Base-by-base conservation (phyloP, 2,113 vertebrate species). In the Motacilla alba region DNA sequence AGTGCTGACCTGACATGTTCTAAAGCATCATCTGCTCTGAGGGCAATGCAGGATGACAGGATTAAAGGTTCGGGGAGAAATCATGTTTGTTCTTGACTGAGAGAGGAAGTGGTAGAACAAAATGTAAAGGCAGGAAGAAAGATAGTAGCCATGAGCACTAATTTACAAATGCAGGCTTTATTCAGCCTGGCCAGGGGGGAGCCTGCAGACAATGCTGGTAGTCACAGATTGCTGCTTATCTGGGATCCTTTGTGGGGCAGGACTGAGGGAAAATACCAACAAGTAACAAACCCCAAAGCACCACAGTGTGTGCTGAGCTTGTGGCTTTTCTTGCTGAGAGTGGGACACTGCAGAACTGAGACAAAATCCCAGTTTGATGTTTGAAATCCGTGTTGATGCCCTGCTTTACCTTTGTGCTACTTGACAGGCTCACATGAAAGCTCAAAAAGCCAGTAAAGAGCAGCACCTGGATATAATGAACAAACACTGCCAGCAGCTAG, bases 381-480 rank as follows among this genome's bases (percentile, higher is more conserved):
- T 62, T 66, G 4, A 10, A 58, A 70, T 93, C 56, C 49, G 1
- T 47, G 5, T 9, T 52, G 70, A 11, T 20, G 4, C 31, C 14
- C 35, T 24, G 24, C 33, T 76, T 59, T 50, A 19, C 56, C 60
- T 72, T 78, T 50, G 30, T 90, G 37, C 37, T 46, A 13, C n/a
- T 52, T 47, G 43, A 19, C 91, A 99, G 99, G 97, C 96, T 87
- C 98, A 98, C 87, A 95, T 98, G 97, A 98, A 95, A 93, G 93
- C 97, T 60, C 98, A 98, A 92, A 97, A 97, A 93, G 95, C 97
- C 66, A 96, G 97, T 89, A 98, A 98, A 89, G 98, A 97, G 15
- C 98, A 98, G 89, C 97, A 98, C 68, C 95, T 99, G 69, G 98
- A 98, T 96, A 97, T 97, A 55, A 99, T 99, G 99, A 99, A 95